Conservation (phyloP, 2,797 vertebrate species). For the Xiphophorus birchmanni region DNA sequence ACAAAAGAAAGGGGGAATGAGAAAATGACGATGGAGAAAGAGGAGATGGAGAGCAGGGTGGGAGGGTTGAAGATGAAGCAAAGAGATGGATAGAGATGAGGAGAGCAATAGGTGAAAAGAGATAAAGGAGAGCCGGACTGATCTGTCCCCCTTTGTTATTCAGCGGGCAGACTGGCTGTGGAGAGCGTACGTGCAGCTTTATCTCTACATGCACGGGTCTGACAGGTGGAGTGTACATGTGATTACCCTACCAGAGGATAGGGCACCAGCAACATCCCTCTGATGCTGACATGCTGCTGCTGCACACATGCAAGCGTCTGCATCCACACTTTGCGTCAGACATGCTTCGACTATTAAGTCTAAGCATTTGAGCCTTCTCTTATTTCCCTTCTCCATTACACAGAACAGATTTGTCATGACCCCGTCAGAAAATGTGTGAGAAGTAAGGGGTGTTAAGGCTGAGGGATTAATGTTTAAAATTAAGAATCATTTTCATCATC, state of each 20-base stretch:
- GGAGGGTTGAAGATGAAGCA: slow-evolving; percentile 27
- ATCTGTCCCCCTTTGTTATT: slow-evolving; percentile 56
- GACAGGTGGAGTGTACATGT: slow-evolving; percentile 40
- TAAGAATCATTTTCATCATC: not conserved
- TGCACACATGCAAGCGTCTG: slow-evolving; percentile 32
- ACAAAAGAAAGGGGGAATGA: slow-evolving; percentile 13
- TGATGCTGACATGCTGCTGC: slow-evolving; percentile 37
- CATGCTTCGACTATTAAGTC: slow-evolving; percentile 26
- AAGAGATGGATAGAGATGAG: slow-evolving; percentile 36
- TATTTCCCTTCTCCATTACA: not conserved
- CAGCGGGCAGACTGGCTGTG: slow-evolving; percentile 52
- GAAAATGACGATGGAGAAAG: slow-evolving; percentile 5
- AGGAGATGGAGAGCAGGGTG: not conserved
- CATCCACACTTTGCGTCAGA: slow-evolving; percentile 27
- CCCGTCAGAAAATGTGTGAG: not conserved
- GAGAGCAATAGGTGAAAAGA: slow-evolving; percentile 65
- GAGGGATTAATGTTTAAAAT: not conserved
- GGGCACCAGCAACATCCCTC: slow-evolving; percentile 51
- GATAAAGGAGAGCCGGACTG: slow-evolving; percentile 54
- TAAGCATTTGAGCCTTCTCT: not conserved
- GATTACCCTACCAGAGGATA: slow-evolving; percentile 47
- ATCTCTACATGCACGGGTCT: slow-evolving; percentile 51
- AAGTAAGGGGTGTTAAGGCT: not conserved
- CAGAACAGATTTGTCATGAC: not conserved
- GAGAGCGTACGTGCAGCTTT: slow-evolving; percentile 50